Evolutionary conservation across 2,113 vertebrate species (phyloP).

Genomic region (Myiozetetes cayanensis): DNA sequence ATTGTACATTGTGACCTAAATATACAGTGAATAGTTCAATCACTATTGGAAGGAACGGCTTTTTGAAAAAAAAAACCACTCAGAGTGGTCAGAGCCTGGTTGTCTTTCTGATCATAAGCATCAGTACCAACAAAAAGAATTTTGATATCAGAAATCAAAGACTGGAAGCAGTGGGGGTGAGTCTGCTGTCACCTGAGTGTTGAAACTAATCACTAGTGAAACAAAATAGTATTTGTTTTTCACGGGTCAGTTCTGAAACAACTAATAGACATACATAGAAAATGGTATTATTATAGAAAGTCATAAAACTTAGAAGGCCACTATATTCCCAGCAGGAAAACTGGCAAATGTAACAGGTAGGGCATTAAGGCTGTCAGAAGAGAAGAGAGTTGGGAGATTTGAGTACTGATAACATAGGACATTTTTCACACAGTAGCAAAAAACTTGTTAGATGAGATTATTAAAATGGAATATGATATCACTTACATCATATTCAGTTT

Average conservation of each 20-base stretch:
- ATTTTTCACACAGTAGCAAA: neutral
- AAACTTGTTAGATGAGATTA: neutral
- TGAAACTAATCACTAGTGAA: neutral
- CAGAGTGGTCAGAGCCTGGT: neutral
- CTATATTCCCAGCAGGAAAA: neutral
- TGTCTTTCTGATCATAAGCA: neutral
- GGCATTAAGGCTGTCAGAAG: neutral
- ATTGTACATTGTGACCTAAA: neutral
- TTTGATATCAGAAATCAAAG: neutral
- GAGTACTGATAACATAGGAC: neutral
- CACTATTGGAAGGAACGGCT: neutral
- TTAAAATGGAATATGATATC: neutral
- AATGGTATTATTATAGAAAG: neutral
- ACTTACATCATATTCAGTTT: neutral
- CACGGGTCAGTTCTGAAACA: neutral
- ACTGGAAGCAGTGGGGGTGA: neutral
- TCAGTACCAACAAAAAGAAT: neutral
- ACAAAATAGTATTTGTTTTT: neutral
- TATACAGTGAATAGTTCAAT: neutral
- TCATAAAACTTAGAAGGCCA: neutral
- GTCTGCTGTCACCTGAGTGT: neutral
- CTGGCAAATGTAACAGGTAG: neutral
- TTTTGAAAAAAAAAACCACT: neutral
- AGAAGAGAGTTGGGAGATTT: neutral
- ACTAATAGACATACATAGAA: neutral